Conservation (phyloP, 2,888 invertebrate species). For the Leucophenga maculata region DNA sequence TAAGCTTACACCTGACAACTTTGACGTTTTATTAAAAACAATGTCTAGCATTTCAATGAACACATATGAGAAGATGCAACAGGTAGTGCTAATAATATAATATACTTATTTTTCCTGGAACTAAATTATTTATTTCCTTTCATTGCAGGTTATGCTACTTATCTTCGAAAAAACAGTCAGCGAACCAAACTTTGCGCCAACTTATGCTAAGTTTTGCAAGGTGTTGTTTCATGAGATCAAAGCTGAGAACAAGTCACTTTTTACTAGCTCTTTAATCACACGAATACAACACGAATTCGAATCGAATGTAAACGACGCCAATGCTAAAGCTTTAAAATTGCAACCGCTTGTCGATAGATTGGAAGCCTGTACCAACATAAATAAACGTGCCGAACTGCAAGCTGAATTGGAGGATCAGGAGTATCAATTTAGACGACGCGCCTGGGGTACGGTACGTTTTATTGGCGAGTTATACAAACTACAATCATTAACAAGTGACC, state of each 20-base stretch:
- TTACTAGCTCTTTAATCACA: constrained; percentile 58
- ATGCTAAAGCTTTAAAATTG: constrained; percentile 66
- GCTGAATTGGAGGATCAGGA: constrained; percentile 68
- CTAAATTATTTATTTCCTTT: background rate
- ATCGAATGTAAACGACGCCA: constrained; percentile 68
- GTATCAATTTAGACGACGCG: constrained; percentile 68
- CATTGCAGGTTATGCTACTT: constrained; percentile 63
- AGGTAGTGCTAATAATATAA: constrained; percentile 48
- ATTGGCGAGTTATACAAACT: constrained; percentile 69
- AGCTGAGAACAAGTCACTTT: constrained; percentile 60
- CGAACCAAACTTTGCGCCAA: constrained; percentile 69
- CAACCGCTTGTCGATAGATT: constrained; percentile 62
- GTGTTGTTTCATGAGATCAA: constrained; percentile 67
- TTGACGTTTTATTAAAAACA: constrained; percentile 66
- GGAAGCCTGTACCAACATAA: constrained; percentile 53
- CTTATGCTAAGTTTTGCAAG: constrained; percentile 69
- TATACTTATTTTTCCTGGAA: background rate
- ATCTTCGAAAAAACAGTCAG: constrained; percentile 70
- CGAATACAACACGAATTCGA: constrained; percentile 69
- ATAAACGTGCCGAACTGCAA: constrained; percentile 62
- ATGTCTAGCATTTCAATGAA: constrained; percentile 66
- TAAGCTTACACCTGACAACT: constrained; percentile 68
- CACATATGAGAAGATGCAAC: constrained; percentile 63
- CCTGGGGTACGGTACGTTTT: constrained; percentile 70
- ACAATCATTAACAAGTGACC: constrained; percentile 60